Conservation (phyloP, 2,888 invertebrate species). For the Lasioglossum marginatum region DNA sequence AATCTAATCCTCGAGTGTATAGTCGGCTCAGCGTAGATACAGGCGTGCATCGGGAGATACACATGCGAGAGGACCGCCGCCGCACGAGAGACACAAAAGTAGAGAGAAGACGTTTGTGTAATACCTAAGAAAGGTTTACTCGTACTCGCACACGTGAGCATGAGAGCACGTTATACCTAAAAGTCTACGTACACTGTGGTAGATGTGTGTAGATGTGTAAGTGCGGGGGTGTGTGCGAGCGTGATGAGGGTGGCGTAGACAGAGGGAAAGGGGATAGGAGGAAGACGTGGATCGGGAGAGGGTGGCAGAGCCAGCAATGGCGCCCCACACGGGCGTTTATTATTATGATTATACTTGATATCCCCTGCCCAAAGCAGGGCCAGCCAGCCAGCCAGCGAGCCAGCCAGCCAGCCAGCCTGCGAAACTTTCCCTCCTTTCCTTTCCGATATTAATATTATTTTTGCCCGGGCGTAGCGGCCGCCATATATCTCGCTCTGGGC, state of each 20-base stretch:
- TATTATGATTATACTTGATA: slow-evolving; percentile 84
- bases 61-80: slow-evolving; percentile 22
- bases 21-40: slow-evolving; percentile 71
- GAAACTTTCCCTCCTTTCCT: slow-evolving; percentile 84
- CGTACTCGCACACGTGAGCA: slow-evolving; percentile 54
- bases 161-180: slow-evolving; percentile 53
- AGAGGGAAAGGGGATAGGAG: slow-evolving; percentile 56
- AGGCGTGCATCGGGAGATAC: slow-evolving; percentile 58
- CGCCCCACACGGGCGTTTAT: slow-evolving; percentile 83
- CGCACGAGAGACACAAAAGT: slow-evolving; percentile 49
- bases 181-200: slow-evolving; percentile 27
- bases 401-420: slow-evolving; percentile 77
- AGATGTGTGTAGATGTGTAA: slow-evolving; percentile 57
- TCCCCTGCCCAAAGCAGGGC: slow-evolving; percentile 84
- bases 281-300: slow-evolving; percentile 64
- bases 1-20: slow-evolving; percentile 81
- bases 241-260: slow-evolving; percentile 73
- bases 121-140: slow-evolving; percentile 69
- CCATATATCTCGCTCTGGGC: slow-evolving; percentile 84
- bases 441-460: slow-evolving; percentile 84
- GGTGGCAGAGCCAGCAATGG: slow-evolving; percentile 81
- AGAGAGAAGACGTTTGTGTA: slow-evolving; percentile 67
- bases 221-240: slow-evolving; percentile 57
- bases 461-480: slow-evolving; percentile 84
- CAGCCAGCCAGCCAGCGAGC: slow-evolving; percentile 71